Percentiles rank a stretch among this genome's conserved stretches.
phyloP scores from a whole-genome alignment of 2,113 vertebrate species.

The Datnioides undecimradiatus region DNA sequence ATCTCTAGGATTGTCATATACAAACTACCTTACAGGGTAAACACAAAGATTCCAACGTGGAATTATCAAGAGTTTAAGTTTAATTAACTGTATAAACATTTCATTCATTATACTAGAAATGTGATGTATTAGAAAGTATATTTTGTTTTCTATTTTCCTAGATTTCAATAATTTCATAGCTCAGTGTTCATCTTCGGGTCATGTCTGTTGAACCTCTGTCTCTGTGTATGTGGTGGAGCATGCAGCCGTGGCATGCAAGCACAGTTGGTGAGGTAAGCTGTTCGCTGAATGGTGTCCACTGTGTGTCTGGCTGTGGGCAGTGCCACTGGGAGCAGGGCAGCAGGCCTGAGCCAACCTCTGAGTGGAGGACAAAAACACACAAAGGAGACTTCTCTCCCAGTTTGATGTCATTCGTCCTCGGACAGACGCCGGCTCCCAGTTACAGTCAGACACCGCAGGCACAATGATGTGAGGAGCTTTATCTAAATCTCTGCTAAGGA shows the following conservation, averaged over 20 bases:
- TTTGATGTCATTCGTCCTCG: conserved; percentile 39
- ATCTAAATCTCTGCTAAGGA: conserved; percentile 55
- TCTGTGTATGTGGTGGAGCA: conserved; percentile 5
- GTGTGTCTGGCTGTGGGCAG: conserved; percentile 63
- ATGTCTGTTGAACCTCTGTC: background rate
- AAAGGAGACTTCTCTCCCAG: conserved; percentile 58
- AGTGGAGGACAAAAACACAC: conserved; percentile 28
- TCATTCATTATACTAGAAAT: too few species aligned
- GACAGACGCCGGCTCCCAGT: conserved; percentile 27
- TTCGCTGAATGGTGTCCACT: conserved; percentile 76
- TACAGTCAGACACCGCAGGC: conserved; percentile 17
- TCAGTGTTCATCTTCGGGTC: background rate
- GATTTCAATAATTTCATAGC: background rate
- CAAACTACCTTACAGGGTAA: background rate
- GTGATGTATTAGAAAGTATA: background rate
- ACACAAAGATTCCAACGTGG: too few species aligned
- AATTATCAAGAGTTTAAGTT: too few species aligned
- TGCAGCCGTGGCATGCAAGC: conserved; percentile 21
- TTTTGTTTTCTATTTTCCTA: background rate
- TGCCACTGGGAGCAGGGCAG: conserved; percentile 67
- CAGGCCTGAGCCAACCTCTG: conserved; percentile 43
- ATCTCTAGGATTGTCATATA: background rate
- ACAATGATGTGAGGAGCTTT: conserved; percentile 74
- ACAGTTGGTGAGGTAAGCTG: conserved; percentile 65
- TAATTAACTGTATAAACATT: background rate